Evolutionary conservation across 2,113 vertebrate genomes (phyloP).

Genomic region (Spizaetus ornatus): DNA sequence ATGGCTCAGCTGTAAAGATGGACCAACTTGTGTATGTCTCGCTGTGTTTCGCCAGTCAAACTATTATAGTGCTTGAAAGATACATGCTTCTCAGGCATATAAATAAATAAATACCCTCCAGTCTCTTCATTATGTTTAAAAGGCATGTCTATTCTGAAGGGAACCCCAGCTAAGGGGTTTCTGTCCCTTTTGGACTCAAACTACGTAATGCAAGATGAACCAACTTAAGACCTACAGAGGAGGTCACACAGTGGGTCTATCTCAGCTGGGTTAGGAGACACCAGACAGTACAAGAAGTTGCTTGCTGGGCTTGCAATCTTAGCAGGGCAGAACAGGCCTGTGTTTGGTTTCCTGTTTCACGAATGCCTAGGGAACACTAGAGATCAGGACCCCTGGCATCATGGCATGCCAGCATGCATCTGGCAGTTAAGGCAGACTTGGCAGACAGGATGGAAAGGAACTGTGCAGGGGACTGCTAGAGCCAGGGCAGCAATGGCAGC

Average conservation of each 20-base stretch:
- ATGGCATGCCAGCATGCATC: background rate
- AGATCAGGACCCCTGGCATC: background rate
- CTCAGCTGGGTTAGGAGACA: background rate
- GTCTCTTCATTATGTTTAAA: background rate
- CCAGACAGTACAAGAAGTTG: background rate
- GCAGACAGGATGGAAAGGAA: background rate
- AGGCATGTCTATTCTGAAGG: background rate
- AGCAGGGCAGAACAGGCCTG: background rate
- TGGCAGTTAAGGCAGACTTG: background rate
- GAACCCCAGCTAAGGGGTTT: background rate
- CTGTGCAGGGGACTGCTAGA: background rate
- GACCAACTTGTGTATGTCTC: background rate
- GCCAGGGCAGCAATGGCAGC: background rate
- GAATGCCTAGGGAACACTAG: background rate
- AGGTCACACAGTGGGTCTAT: background rate
- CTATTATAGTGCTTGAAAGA: background rate
- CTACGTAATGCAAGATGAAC: background rate
- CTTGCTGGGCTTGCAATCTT: background rate
- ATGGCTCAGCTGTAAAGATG: background rate
- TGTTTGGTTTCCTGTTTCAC: background rate
- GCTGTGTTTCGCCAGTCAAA: background rate
- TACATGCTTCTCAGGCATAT: background rate
- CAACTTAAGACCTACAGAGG: background rate
- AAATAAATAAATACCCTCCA: background rate
- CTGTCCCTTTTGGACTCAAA: background rate